Evolutionary conservation across 1,140 invertebrate species (phyloP).

Genomic region (Coelopa frigida): DNA sequence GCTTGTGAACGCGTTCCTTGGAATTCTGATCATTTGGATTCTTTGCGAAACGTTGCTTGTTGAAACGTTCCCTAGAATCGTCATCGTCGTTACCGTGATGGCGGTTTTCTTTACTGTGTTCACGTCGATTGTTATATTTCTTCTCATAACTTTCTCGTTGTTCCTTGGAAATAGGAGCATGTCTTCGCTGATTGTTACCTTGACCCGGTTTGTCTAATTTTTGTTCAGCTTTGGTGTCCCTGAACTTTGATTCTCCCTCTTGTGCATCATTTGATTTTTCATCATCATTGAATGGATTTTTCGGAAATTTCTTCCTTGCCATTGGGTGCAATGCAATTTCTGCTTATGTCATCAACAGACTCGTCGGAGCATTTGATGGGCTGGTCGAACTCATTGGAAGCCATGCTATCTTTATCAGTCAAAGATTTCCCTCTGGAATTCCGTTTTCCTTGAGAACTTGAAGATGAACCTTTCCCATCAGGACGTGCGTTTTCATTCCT

Average conservation of each 20-base stretch:
- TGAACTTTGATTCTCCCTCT: background rate
- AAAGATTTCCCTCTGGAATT: background rate
- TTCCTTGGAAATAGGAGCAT: too few species aligned
- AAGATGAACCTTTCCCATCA: background rate
- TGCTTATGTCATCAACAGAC: background rate
- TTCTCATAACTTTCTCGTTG: background rate
- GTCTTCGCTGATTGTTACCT: too few species aligned
- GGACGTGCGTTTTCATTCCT: background rate
- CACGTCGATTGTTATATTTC: background rate
- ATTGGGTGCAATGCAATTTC: too few species aligned
- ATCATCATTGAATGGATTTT: background rate
- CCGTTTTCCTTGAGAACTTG: constrained; percentile 3
- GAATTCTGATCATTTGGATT: constrained; percentile 16
- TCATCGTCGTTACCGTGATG: background rate
- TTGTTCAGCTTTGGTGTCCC: too few species aligned
- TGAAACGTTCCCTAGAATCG: constrained; percentile 6
- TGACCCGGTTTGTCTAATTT: too few species aligned
- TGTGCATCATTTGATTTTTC: background rate
- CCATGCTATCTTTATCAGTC: background rate
- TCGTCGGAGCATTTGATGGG: background rate
- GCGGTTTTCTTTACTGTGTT: constrained; percentile 4
- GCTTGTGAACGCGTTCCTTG: constrained; percentile 9
- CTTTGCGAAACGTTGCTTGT: constrained; percentile 6
- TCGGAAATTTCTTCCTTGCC: background rate
- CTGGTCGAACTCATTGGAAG: background rate